These are phyloP conservation scores for Caenorhabditis sp. DNA, from an alignment of 2,888 invertebrate species.

Conservation along the genomic window DNA sequence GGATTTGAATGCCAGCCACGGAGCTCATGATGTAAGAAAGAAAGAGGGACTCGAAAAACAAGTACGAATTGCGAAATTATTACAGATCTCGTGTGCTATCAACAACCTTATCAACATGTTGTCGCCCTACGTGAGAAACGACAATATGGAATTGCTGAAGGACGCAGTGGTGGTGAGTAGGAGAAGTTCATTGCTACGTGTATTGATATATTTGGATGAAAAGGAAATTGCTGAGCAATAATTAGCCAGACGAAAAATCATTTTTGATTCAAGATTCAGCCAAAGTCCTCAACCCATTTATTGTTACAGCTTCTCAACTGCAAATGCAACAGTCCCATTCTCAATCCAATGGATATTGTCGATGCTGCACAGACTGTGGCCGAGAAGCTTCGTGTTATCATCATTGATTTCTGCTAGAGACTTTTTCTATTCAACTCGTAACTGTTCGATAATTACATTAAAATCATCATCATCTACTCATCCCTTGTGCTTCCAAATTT, in stretches of 20 bases:
- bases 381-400: slow-evolving; percentile 53
- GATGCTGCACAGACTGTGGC: slow-evolving; percentile 56
- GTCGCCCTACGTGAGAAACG: slow-evolving; percentile 41
- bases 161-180: slow-evolving; percentile 53
- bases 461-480: not conserved
- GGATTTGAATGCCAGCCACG: slow-evolving; percentile 51
- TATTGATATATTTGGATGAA: not conserved
- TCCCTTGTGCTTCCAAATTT: not conserved
- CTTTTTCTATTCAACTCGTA: not conserved
- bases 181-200: not conserved
- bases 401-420: slow-evolving; percentile 40
- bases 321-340: slow-evolving; percentile 57
- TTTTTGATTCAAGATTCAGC: too few species aligned
- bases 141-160: slow-evolving; percentile 46
- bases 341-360: slow-evolving; percentile 37
- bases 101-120: slow-evolving; percentile 53
- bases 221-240: too few species aligned
- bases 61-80: slow-evolving; percentile 20
- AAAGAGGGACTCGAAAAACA: slow-evolving; percentile 17
- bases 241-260: too few species aligned
- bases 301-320: slow-evolving; percentile 58
- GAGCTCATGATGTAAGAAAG: slow-evolving; percentile 49
- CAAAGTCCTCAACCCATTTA: too few species aligned
- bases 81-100: slow-evolving; percentile 60
- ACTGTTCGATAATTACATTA: not conserved